Evolutionary conservation across 2,797 vertebrate genomes (phyloP).

Genomic region (Ara ararauna): DNA sequence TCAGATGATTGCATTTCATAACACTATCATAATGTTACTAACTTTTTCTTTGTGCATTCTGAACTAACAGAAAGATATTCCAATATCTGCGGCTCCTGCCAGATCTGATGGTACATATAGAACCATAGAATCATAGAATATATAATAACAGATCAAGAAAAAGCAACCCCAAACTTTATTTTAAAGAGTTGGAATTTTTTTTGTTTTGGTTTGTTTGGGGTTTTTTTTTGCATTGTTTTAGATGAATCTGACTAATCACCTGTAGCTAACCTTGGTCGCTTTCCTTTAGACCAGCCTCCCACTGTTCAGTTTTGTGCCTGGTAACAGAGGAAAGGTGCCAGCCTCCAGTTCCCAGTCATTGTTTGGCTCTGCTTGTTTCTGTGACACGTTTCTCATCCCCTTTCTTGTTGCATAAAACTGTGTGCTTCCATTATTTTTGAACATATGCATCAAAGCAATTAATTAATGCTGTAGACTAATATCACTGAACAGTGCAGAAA

Average conservation of each 20-base stretch:
- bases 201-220: background rate
- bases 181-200: background rate
- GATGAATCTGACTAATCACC: background rate
- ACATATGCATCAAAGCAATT: background rate
- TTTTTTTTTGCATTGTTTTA: rapidly evolving
- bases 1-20: background rate
- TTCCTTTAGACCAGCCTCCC: background rate
- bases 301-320: background rate
- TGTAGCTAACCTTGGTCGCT: background rate
- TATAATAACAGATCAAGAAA: background rate
- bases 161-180: background rate
- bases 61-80: background rate
- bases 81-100: background rate
- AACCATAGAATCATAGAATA: no score
- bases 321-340: background rate
- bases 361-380: background rate
- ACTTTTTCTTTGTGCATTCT: background rate
- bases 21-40: background rate
- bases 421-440: background rate
- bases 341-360: background rate
- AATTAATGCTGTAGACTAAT: background rate
- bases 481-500: background rate
- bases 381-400: background rate
- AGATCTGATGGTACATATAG: background rate
- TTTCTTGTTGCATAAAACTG: background rate